phyloP scores from a whole-genome alignment of 2,888 invertebrate genomes.

The Stenodera caucasica region DNA sequence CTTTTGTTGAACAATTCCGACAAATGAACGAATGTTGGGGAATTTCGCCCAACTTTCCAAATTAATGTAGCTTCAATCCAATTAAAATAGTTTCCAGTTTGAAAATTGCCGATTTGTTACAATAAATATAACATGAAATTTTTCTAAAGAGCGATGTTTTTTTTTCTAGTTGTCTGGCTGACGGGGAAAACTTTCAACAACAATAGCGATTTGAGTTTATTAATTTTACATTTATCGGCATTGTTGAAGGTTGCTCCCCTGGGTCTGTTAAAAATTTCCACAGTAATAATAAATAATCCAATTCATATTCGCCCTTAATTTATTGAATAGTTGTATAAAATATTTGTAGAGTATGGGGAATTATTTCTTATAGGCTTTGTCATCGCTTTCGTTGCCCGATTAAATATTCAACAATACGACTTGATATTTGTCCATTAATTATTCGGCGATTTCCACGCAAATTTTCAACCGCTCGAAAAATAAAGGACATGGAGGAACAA shows the following conservation, averaged over 20 bases:
- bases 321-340: not conserved
- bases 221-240: no score
- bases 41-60: not conserved
- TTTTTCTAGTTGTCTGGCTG: no score
- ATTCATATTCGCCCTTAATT: not conserved
- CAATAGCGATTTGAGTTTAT: no score
- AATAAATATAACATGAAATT: no score
- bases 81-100: not conserved
- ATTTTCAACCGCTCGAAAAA: no score
- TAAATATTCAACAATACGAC: not conserved
- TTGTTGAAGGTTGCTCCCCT: not conserved
- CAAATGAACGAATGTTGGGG: not conserved
- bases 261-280: not conserved
- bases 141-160: no score
- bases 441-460: not conserved
- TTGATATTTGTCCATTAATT: not conserved
- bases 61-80: not conserved
- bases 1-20: not conserved
- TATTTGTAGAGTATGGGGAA: not conserved
- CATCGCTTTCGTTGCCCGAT: not conserved
- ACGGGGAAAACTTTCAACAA: not conserved
- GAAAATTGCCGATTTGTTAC: not conserved
- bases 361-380: not conserved
- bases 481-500: not conserved
- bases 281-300: not conserved